These are phyloP conservation scores for Microcebus griseorufus DNA, from an alignment of 2,113 vertebrate species.

Conservation along the genomic window DNA sequence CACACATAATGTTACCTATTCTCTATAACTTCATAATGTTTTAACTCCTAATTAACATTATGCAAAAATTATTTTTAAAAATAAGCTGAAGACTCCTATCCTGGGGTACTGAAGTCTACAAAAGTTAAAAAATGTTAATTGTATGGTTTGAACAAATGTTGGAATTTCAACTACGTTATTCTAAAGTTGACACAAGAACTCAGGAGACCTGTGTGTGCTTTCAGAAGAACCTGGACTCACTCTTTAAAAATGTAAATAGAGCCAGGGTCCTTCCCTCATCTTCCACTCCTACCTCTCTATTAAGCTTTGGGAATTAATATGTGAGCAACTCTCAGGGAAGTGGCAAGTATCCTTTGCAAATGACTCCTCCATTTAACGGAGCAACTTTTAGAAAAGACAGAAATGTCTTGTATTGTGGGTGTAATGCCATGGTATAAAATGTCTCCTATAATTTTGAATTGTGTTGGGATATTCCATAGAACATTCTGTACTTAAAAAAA, in stretches of 20 bases:
- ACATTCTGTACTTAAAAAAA: not conserved
- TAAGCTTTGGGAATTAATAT: slow-evolving; percentile 71
- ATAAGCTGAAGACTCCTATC: slow-evolving; percentile 37
- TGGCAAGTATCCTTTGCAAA: slow-evolving; percentile 46
- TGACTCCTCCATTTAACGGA: slow-evolving; percentile 16
- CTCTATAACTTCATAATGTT: not conserved
- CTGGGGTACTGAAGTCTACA: not conserved
- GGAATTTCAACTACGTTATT: slow-evolving; percentile 48
- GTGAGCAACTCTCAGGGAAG: slow-evolving; percentile 63
- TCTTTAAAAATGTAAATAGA: slow-evolving; percentile 60
- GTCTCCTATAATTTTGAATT: not conserved
- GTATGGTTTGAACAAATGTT: slow-evolving; percentile 48
- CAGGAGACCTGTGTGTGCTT: slow-evolving; percentile 52
- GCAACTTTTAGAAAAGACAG: slow-evolving; percentile 55
- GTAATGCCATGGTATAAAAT: not conserved
- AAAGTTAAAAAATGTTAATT: slow-evolving; percentile 39
- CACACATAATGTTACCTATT: not conserved
- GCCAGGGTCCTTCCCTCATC: slow-evolving; percentile 3
- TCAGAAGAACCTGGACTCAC: not conserved
- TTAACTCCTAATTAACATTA: slow-evolving; percentile 8
- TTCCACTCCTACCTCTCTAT: not conserved
- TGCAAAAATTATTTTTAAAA: slow-evolving; percentile 14
- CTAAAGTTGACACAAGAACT: slow-evolving; percentile 53
- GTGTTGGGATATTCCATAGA: not conserved
- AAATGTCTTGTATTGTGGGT: not conserved